Evolutionary conservation across 2,113 vertebrate genomes (phyloP).

Genomic region (Pollimyrus isidori): DNA sequence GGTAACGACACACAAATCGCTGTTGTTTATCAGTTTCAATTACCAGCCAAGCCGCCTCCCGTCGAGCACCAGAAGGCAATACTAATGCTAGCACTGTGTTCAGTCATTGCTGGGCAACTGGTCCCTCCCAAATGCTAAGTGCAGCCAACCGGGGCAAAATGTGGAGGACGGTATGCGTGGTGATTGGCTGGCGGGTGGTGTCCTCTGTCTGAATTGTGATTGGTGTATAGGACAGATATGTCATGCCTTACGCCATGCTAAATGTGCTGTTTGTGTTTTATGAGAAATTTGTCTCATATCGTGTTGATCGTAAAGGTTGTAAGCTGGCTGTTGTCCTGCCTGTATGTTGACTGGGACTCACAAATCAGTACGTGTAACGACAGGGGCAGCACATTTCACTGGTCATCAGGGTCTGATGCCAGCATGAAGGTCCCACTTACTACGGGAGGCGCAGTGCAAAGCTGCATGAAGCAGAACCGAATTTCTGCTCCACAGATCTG

Average conservation of each 20-base stretch:
- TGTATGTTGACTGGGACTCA: background rate
- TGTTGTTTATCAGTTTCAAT: background rate
- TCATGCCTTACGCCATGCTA: background rate
- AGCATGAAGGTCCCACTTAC: background rate
- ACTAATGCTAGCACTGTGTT: background rate
- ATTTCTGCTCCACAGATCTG: background rate
- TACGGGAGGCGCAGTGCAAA: background rate
- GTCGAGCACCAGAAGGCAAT: background rate
- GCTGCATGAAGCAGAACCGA: background rate
- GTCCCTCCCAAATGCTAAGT: background rate
- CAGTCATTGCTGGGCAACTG: background rate
- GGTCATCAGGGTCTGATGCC: background rate
- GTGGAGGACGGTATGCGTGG: background rate
- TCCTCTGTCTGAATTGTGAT: background rate
- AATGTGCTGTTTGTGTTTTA: background rate
- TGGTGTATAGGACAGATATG: background rate
- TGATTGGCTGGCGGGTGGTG: background rate
- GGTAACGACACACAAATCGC: background rate
- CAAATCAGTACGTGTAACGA: background rate
- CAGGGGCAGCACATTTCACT: background rate
- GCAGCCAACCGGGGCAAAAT: background rate
- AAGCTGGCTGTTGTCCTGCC: background rate
- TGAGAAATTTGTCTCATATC: background rate
- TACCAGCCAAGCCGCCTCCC: background rate
- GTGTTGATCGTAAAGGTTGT: background rate